A percentile compares a stretch with the other conserved stretches of the same genome.
phyloP scores from a whole-genome alignment of 2,113 vertebrate genomes.

The Sarotherodon lohbergeri region DNA sequence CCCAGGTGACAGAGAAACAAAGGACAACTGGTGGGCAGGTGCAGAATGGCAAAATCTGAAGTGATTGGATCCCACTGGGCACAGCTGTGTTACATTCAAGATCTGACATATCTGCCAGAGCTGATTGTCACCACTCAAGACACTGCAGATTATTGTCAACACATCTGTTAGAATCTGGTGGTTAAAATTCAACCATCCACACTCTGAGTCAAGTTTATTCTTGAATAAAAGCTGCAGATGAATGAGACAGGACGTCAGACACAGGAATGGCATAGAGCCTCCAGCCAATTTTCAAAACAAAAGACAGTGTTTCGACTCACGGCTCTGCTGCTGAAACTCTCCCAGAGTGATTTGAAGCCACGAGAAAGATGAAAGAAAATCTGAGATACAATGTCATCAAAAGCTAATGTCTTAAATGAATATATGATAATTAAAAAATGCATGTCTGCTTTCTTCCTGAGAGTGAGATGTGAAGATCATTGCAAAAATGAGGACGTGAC shows the following conservation, averaged over 20 bases:
- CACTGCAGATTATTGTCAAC: neutral
- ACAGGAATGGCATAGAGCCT: neutral
- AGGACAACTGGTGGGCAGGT: neutral
- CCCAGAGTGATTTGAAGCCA: neutral
- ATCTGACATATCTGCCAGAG: neutral
- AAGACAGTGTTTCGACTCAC: neutral
- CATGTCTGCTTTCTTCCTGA: neutral
- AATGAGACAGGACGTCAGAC: neutral
- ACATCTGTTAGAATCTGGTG: neutral
- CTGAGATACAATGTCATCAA: fast-evolving
- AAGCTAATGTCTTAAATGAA: neutral
- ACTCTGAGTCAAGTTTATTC: neutral
- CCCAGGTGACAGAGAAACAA: neutral
- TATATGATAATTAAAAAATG: neutral
- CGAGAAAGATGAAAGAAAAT: neutral
- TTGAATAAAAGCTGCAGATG: neutral
- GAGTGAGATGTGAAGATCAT: neutral
- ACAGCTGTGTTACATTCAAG: neutral
- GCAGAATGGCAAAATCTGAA: neutral
- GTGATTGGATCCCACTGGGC: neutral
- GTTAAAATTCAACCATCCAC: neutral
- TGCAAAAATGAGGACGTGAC: neutral
- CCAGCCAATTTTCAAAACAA: neutral
- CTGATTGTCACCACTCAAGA: neutral
- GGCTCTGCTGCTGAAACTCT: neutral